Percentiles rank a stretch among this genome's conserved stretches.
These are phyloP conservation scores for Clostera curtula DNA, from an alignment of 2,888 invertebrate genomes.

Conservation along the genomic window DNA sequence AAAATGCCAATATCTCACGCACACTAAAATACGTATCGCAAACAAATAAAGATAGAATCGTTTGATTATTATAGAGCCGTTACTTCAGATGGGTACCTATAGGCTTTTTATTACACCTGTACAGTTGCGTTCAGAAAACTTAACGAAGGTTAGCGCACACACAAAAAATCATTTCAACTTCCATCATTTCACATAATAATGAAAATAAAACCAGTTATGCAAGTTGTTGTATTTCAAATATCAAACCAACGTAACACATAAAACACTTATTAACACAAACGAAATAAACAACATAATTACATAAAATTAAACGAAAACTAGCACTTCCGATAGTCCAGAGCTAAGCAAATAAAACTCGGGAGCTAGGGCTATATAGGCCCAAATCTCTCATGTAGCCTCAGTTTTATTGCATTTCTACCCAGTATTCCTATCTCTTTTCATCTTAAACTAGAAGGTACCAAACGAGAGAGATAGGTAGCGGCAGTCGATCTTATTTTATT, in stretches of 20 bases:
- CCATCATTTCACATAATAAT: no score
- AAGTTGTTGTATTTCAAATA: neutral
- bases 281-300: slow-evolving; percentile 35
- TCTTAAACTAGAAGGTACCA: slow-evolving; percentile 18
- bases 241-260: slow-evolving; percentile 1
- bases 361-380: slow-evolving; percentile 45
- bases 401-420: slow-evolving; percentile 58
- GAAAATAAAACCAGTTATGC: no score
- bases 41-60: no score
- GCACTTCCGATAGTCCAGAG: slow-evolving; percentile 39
- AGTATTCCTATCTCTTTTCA: slow-evolving; percentile 35
- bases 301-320: slow-evolving; percentile 53
- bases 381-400: slow-evolving; percentile 51
- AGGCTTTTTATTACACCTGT: no score
- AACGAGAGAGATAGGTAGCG: slow-evolving; percentile 45
- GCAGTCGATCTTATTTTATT: slow-evolving; percentile 55
- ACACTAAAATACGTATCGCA: no score
- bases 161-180: no score
- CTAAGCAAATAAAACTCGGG: slow-evolving; percentile 52
- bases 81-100: no score
- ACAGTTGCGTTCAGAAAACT: no score
- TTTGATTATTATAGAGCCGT: no score
- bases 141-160: no score
- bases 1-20: no score
- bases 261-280: slow-evolving; percentile 17